A percentile compares a stretch with the other conserved stretches of the same genome.
These are phyloP conservation scores for Venusia cambrica DNA, from an alignment of 2,888 invertebrate species.

Conservation along the genomic window DNA sequence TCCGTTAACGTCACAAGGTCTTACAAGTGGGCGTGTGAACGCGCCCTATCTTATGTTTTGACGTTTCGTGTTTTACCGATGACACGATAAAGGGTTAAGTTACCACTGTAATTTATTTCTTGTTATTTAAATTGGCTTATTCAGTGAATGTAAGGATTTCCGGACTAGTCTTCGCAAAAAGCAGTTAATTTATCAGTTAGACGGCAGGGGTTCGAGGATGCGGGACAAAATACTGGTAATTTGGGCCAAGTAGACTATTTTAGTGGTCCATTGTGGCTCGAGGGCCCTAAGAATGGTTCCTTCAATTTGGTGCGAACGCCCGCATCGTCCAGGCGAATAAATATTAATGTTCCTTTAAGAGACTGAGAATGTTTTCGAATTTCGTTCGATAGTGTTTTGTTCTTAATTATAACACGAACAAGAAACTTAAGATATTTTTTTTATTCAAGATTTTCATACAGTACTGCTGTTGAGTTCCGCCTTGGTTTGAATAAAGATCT, in stretches of 20 bases:
- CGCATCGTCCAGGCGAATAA: conserved; percentile 62
- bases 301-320: conserved; percentile 56
- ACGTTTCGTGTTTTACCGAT: conserved; percentile 48
- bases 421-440: too few relatives aligned
- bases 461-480: too few relatives aligned
- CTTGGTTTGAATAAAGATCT: too few relatives aligned
- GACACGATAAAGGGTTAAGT: conserved; percentile 57
- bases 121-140: conserved; percentile 18
- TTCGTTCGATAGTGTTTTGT: too few relatives aligned
- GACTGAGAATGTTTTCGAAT: too few relatives aligned
- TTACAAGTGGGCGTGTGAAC: conserved; percentile 70
- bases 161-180: conserved; percentile 40
- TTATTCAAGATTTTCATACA: too few relatives aligned
- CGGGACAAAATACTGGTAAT: conserved; percentile 73
- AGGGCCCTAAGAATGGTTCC: conserved; percentile 67
- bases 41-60: conserved; percentile 61
- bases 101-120: too few relatives aligned
- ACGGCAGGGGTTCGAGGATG: conserved; percentile 65
- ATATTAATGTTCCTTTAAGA: conserved; percentile 48
- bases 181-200: conserved; percentile 47
- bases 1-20: conserved; percentile 66
- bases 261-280: conserved; percentile 55
- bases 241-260: conserved; percentile 72
- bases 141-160: conserved; percentile 29
- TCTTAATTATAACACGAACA: too few relatives aligned